phyloP scores from a whole-genome alignment of 2,888 invertebrate genomes.

The Copidosoma aretas region DNA sequence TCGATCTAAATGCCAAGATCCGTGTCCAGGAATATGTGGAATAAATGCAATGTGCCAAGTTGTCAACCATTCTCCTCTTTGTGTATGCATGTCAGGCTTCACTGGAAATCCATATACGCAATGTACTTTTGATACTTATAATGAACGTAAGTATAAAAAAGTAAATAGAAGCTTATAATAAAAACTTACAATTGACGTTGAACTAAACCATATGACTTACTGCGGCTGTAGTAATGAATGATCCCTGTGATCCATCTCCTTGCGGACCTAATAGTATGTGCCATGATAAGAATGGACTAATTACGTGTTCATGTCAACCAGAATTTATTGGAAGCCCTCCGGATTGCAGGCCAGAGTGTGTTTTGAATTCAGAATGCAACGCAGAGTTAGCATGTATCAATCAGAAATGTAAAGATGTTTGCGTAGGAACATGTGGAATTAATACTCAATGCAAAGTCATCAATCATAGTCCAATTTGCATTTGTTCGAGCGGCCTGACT shows the following conservation, averaged over 20 bases:
- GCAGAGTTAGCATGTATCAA: constrained; percentile 64
- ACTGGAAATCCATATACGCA: constrained; percentile 72
- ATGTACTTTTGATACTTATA: constrained; percentile 50
- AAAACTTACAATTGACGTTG: constrained; percentile 59
- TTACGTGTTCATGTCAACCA: constrained; percentile 63
- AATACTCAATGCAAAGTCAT: constrained; percentile 65
- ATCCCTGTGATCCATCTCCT: constrained; percentile 63
- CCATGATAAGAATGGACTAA: constrained; percentile 61
- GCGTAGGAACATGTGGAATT: constrained; percentile 64
- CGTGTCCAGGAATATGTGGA: constrained; percentile 64
- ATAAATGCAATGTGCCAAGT: constrained; percentile 74
- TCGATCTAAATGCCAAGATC: constrained; percentile 64
- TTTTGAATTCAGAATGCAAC: constrained; percentile 62
- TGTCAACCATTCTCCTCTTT: constrained; percentile 80
- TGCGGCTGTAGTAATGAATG: constrained; percentile 51
- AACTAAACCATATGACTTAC: constrained; percentile 55
- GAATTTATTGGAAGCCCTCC: constrained; percentile 63
- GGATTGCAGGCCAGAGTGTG: constrained; percentile 63
- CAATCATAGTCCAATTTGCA: constrained; percentile 65
- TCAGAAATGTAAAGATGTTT: constrained; percentile 65
- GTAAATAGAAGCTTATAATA: not conserved
- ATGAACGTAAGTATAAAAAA: constrained; percentile 22
- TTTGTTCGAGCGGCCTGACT: constrained; percentile 56
- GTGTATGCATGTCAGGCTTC: constrained; percentile 71
- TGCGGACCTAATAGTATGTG: constrained; percentile 66